Evolutionary conservation across 2,113 vertebrate species (phyloP).

Genomic region (Stegostoma tigrinum): DNA sequence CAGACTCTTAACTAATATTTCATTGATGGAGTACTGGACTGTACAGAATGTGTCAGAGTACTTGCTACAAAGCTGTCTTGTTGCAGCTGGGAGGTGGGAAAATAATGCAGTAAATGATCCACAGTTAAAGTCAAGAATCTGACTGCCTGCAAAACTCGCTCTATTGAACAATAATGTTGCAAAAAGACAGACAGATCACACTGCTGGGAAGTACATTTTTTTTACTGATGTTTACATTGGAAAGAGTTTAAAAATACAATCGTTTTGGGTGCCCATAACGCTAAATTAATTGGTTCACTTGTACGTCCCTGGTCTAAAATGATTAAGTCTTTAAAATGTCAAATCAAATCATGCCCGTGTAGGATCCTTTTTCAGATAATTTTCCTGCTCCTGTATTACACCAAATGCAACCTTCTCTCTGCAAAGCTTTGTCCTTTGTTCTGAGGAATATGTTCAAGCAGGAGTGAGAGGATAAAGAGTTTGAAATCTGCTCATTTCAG

Average conservation of each 20-base stretch:
- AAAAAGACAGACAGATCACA: background rate
- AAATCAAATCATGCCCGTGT: no score
- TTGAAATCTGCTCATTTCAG: background rate
- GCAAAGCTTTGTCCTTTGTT: background rate
- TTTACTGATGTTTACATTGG: slow-evolving; percentile 32
- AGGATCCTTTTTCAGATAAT: background rate
- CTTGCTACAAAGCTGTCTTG: no score
- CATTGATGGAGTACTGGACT: background rate
- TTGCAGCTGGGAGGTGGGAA: background rate
- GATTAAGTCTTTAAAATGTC: background rate
- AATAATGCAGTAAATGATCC: background rate
- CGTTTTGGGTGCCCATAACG: slow-evolving; percentile 7
- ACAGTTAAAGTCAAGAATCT: background rate
- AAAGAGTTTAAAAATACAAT: slow-evolving; percentile 36
- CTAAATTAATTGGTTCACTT: background rate
- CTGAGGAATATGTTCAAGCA: background rate
- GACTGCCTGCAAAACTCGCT: background rate
- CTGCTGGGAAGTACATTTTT: slow-evolving; percentile 32
- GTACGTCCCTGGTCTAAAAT: background rate
- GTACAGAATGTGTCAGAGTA: background rate
- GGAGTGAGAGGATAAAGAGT: background rate
- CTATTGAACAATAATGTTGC: background rate
- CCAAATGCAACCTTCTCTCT: background rate
- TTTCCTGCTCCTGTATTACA: background rate
- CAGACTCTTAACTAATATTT: background rate